Evolutionary conservation across 2,113 vertebrate species (phyloP), one percentile per base, ranked within the genome.

Genomic region (Passerina amoena): DNA sequence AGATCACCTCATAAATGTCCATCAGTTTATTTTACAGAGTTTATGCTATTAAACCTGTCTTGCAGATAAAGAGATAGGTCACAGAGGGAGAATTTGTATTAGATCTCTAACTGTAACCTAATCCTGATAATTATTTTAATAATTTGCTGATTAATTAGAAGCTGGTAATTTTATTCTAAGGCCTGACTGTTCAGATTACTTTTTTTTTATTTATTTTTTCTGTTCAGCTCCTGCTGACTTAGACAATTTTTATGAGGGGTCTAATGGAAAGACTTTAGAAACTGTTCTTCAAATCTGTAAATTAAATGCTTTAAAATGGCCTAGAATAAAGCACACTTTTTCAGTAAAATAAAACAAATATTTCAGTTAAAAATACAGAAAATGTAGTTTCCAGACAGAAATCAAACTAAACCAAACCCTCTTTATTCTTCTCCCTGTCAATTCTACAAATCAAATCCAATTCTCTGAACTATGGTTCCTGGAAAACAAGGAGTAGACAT

Each of bases 121-220:
- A 88, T 31, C 14, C 28, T 71, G 37, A 25, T 68, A 86, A 81
- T 66, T 82, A 88, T 82, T 90, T 88, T 82, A 85, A 59, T 75
- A 88, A 82, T 88, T 59, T 45, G 79, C 23, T 71, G 35, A 71
- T 95, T 86, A 86, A 63, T 75, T 88, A 82, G n/a, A 90, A 79
- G 8, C 20, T 59, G 27, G 28, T 45, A 40, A 50, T 71, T 90
- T 63, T 88, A 63, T 75, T 79, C 50, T 71, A 38, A 88, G 9
- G 21, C 30, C 33, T 79, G 23, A 71, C 47, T 63, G 12, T 92
- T 90, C 56, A 76, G 51, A 54, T 79, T 57, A 61, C n/a, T 86
- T 86, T 64, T 69, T 60, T 88, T 86, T 86, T 64, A 65, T 54
- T 85, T 81, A 3, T 87, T 92, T 94, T 81, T 13, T 85, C 28